Conservation (phyloP, 2,888 invertebrate genomes). For the Aporophyla nigra region DNA sequence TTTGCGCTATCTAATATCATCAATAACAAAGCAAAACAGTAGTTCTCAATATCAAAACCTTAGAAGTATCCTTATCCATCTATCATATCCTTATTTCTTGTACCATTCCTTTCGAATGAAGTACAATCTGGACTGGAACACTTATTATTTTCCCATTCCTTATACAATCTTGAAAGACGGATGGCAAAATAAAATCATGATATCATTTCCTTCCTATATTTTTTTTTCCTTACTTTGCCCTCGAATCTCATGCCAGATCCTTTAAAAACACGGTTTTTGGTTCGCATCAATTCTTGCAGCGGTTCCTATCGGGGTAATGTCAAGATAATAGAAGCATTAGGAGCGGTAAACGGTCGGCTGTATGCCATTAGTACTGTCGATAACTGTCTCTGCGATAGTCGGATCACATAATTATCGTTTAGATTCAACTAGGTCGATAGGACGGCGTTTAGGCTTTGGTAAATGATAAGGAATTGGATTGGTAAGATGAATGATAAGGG, state of each 20-base stretch:
- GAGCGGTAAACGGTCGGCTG: slow-evolving; percentile 12
- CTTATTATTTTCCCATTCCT: slow-evolving; percentile 27
- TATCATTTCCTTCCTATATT: not conserved
- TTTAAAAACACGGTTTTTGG: slow-evolving; percentile 5
- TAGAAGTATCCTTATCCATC: not conserved
- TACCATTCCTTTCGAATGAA: not conserved
- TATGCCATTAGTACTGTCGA: slow-evolving; percentile 11
- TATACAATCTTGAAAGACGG: not conserved
- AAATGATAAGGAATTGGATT: not conserved
- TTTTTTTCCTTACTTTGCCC: not conserved
- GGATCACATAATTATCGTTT: slow-evolving; percentile 11
- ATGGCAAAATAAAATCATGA: slow-evolving; percentile 23
- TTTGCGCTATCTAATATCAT: not conserved
- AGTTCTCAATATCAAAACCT: no score
- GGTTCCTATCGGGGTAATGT: slow-evolving; percentile 5
- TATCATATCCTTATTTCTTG: not conserved
- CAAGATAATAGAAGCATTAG: slow-evolving; percentile 40
- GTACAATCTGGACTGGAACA: slow-evolving; percentile 2
- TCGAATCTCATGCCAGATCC: slow-evolving; percentile 23
- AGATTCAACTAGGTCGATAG: slow-evolving; percentile 8
- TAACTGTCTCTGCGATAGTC: not conserved
- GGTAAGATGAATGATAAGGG: not conserved
- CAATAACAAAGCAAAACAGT: not conserved
- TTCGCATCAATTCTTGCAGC: not conserved
- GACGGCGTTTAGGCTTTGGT: not conserved